These are phyloP conservation scores for Sebastes cheni DNA, from an alignment of 2,797 vertebrate species.

Conservation along the genomic window DNA sequence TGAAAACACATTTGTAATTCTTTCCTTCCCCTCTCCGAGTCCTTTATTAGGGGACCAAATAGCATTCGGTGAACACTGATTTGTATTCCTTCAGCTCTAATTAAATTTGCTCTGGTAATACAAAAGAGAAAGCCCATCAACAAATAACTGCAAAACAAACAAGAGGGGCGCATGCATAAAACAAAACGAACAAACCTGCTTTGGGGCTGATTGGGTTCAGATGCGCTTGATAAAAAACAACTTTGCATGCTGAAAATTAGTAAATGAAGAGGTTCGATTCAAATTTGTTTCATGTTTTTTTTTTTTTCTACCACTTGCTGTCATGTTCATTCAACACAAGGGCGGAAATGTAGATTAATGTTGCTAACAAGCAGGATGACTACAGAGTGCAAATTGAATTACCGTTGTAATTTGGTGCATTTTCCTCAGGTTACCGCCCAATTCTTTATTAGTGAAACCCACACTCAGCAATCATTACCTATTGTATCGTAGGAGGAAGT, in stretches of 20 bases:
- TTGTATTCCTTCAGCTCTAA: conserved; percentile 76
- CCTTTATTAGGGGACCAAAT: conserved; percentile 71
- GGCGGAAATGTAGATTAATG: conserved; percentile 15
- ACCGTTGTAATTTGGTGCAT: neutral
- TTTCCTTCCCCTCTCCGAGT: conserved; percentile 46
- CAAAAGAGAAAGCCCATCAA: conserved; percentile 74
- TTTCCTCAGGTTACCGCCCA: neutral
- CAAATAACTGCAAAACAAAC: conserved; percentile 72
- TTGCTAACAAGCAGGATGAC: conserved; percentile 18
- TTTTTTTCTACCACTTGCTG: neutral
- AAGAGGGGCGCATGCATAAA: conserved; percentile 58
- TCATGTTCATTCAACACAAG: neutral
- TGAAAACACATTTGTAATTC: conserved; percentile 67
- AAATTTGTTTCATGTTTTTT: neutral
- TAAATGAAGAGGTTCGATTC: conserved; percentile 33
- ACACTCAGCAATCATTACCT: neutral
- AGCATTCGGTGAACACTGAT: conserved; percentile 67
- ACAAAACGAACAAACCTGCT: conserved; percentile 59
- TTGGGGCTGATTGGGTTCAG: conserved; percentile 58
- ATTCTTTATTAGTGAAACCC: neutral
- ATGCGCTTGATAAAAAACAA: conserved; percentile 54
- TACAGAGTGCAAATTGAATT: neutral
- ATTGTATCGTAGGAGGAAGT: neutral
- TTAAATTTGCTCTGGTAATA: conserved; percentile 77
- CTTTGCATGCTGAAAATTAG: conserved; percentile 36